Percentiles rank a stretch among this genome's conserved stretches.
Evolutionary conservation across 2,888 invertebrate species (phyloP).

Genomic region (Scrobipalpa atriplicella): DNA sequence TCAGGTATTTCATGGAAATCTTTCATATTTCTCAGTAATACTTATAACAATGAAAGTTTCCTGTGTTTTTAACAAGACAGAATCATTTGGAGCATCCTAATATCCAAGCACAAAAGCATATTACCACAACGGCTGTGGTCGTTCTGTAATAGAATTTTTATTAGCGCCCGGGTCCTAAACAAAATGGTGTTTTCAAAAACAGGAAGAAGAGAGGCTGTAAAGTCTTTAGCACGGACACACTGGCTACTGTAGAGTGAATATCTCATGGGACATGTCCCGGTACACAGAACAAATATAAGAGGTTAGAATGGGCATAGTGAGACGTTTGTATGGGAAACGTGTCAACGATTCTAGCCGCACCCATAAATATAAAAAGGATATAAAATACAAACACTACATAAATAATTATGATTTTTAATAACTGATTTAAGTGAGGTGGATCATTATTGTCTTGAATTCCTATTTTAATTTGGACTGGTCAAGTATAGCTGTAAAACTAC

Average conservation of each 20-base stretch:
- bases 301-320: too few species aligned
- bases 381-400: too few species aligned
- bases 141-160: slow-evolving; percentile 2
- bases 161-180: slow-evolving; percentile 36
- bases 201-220: slow-evolving; percentile 29
- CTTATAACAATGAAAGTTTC: neutral
- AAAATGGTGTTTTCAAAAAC: slow-evolving; percentile 39
- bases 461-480: too few species aligned
- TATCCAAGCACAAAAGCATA: neutral
- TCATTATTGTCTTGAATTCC: too few species aligned
- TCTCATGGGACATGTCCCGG: neutral
- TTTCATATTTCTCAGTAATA: neutral
- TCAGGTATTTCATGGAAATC: too few species aligned
- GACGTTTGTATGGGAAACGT: too few species aligned
- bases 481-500: too few species aligned
- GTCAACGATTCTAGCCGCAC: too few species aligned
- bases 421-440: too few species aligned
- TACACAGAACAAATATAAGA: too few species aligned
- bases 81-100: neutral
- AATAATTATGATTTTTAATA: too few species aligned
- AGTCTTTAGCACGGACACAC: slow-evolving; percentile 29
- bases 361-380: too few species aligned
- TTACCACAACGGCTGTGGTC: neutral
- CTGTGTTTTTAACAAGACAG: neutral
- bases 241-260: slow-evolving; percentile 23